Evolutionary conservation across 2,797 vertebrate genomes (phyloP), one percentile per base, ranked within the genome.

Genomic region (Morelia viridis): DNA sequence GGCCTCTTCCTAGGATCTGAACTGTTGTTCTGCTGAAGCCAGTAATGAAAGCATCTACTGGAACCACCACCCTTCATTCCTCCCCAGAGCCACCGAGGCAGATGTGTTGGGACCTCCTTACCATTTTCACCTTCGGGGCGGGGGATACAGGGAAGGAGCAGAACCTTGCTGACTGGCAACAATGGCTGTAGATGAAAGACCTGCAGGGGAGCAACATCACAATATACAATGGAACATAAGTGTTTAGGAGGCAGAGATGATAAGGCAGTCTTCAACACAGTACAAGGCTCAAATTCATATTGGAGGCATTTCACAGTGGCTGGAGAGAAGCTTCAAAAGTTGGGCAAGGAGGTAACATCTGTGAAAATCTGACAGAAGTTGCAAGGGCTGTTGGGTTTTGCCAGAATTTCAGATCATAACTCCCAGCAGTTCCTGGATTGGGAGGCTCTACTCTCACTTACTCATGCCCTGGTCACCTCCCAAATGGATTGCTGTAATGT

Each of bases 101-200:
- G 56, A 11, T 1, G 22, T 22, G 53, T 56, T 9, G n/a, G 7
- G 9, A 17, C 13, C 92, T 90, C 92, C 98, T 99, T 98, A 99
- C 99, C 98, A 11, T 95, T 99, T 98, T 99, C 99, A 99, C 99
- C 99, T 99, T 98, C 99, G 97, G 68, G 98, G 97, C 90, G 98
- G 98, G 50, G 98, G 98, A 94, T 98, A 98, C 6, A 98, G 97
- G 91, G 98, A 98, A 93, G 98, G 98, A 83, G 98, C 96, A 0
- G 98, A 97, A 96, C 98, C 98, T 96, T 99, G 98, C 97, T 98
- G 98, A 98, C 98, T 98, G 97, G 99, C 99, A 87, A 99, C 98
- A 88, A 99, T 99, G 97, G 99, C 99, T 96, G 99, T 99, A 85
- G 99, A 99, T 46, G 98, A 99, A 96, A 99, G 98, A 96, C 98